Evolutionary conservation across 2,888 invertebrate genomes (phyloP).

Genomic region (Hemicrepidius hirtus): DNA sequence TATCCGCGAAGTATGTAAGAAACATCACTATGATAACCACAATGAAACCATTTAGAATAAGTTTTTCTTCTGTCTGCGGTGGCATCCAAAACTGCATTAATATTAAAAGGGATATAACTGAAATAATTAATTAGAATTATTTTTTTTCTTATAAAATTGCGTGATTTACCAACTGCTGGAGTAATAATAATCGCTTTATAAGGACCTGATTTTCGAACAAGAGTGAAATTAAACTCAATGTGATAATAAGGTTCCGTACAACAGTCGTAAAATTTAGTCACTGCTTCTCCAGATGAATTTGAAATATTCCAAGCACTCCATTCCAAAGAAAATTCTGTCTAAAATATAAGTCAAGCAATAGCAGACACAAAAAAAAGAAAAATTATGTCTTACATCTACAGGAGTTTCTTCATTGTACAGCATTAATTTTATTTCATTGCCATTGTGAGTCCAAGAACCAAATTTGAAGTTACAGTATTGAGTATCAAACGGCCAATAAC

Average conservation of each 20-base stretch:
- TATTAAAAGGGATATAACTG: constrained; percentile 56
- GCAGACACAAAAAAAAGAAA: too few species aligned
- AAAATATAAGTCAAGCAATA: too few species aligned
- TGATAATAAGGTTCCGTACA: constrained; percentile 75
- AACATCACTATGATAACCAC: constrained; percentile 77
- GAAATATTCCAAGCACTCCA: constrained; percentile 13
- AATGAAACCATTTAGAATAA: constrained; percentile 76
- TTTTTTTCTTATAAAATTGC: too few species aligned
- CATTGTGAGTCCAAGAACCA: constrained; percentile 83
- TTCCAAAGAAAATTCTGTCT: not conserved
- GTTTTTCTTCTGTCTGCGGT: constrained; percentile 79
- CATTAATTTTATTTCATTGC: constrained; percentile 75
- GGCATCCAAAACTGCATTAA: constrained; percentile 80
- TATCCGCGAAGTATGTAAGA: constrained; percentile 78
- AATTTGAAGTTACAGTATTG: constrained; percentile 81
- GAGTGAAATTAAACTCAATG: constrained; percentile 73
- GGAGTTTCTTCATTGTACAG: constrained; percentile 16
- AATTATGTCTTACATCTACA: constrained; percentile 8
- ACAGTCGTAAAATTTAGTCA: constrained; percentile 64
- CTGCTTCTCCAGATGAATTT: not conserved
- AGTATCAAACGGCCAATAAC: constrained; percentile 84
- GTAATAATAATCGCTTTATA: constrained; percentile 68
- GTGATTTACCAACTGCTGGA: constrained; percentile 5
- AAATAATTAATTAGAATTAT: too few species aligned
- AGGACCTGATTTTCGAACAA: constrained; percentile 75